Evolutionary conservation across 2,113 vertebrate genomes (phyloP).

Genomic region (Dromiciops gliroides): DNA sequence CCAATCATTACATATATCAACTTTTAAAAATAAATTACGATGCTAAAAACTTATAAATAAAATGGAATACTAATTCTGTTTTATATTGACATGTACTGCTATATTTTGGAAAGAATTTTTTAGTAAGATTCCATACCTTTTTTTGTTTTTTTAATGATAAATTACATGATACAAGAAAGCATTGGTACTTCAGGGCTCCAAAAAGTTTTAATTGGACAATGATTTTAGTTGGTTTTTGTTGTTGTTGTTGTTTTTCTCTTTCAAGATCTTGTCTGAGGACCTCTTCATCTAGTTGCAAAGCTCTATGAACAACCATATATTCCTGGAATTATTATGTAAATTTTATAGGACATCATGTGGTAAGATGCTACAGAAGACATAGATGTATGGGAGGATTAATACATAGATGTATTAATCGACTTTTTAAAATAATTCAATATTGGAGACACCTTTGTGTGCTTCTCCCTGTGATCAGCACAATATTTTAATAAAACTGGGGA

Average conservation of each 20-base stretch:
- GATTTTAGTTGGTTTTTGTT: too few species aligned
- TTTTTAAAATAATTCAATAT: background rate
- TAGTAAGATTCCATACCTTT: too few species aligned
- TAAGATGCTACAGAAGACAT: background rate
- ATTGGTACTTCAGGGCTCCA: background rate
- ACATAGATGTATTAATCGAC: background rate
- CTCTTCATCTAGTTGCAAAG: background rate
- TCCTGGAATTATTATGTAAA: background rate
- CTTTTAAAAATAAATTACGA: background rate
- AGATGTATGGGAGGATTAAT: background rate
- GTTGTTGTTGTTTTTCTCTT: background rate
- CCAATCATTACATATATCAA: too few species aligned
- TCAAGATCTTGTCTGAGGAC: background rate
- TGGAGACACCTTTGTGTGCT: too few species aligned
- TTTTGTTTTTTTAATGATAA: too few species aligned
- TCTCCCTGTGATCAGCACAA: too few species aligned
- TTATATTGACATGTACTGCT: background rate
- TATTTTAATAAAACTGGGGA: too few species aligned
- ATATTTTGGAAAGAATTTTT: background rate
- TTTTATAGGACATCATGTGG: background rate
- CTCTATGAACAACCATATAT: background rate
- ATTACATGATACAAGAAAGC: too few species aligned
- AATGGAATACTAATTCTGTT: background rate
- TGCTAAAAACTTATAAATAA: background rate
- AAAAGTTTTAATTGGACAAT: background rate